Conservation (phyloP, 37 sponge, comb jelly and placozoan species). For the Amphimedon queenslandica region DNA sequence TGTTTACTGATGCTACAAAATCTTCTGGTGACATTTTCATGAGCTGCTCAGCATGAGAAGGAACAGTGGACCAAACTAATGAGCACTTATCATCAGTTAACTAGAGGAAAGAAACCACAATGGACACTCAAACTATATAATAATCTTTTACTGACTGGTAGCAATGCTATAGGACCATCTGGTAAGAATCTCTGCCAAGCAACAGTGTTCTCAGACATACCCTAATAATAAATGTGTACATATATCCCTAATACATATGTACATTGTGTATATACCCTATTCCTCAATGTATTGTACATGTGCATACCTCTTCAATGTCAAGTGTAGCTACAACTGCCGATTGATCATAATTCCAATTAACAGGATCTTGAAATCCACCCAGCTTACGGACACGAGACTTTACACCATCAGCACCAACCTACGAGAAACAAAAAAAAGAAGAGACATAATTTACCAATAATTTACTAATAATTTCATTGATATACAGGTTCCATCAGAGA, state of each 20-base stretch:
- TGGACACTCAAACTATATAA: neutral
- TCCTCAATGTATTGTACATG: no score
- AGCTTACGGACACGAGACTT: conserved; percentile 52
- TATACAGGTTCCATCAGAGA: conserved; percentile 20
- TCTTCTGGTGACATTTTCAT: conserved; percentile 34
- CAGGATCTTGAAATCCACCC: conserved; percentile 15
- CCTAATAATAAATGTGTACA: conserved; percentile 10
- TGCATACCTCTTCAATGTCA: conserved; percentile 19
- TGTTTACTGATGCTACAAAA: conserved; percentile 63
- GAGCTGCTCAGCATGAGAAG: conserved; percentile 57
- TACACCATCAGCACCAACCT: conserved; percentile 84
- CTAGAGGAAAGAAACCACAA: conserved; percentile 9
- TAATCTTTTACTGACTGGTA: conserved; percentile 69
- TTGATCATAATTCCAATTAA: conserved; percentile 68
- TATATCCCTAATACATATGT: neutral
- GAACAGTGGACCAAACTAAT: conserved; percentile 75
- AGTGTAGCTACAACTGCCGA: conserved; percentile 70
- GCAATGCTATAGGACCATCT: conserved; percentile 79
- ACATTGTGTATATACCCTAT: no score
- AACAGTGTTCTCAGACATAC: conserved; percentile 26
- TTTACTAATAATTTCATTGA: conserved; percentile 29
- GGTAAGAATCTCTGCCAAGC: conserved; percentile 85
- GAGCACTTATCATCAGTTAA: conserved; percentile 40
- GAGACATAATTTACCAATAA: neutral
- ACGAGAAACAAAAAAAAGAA: neutral